Base-by-base conservation (phyloP, 1,140 invertebrate genomes). In the Drosophila truncata region DNA sequence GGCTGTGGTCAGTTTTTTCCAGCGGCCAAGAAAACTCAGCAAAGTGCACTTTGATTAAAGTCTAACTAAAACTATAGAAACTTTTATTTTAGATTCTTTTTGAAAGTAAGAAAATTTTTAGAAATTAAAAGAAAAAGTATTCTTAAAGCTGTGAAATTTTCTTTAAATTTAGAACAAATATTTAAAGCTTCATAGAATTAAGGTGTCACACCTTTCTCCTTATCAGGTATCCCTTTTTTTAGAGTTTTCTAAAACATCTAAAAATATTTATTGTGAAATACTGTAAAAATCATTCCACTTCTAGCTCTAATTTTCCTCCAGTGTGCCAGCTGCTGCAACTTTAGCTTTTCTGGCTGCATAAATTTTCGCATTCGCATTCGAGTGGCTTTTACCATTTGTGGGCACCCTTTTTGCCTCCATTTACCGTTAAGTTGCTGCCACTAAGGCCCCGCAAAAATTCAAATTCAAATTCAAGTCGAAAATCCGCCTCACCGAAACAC, bases 351-450 rank as follows among this genome's bases (percentile, higher is more conserved):
- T 37, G 35, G 70, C 55, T 47, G 85, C 85, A 90, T 90, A 90
- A 82, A 85, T 90, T 90, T 76, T 82, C 60, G 58, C 49, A 83
- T 73, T 49, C 57, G 49, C 66, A 80, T 76, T 76, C 33, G 37
- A 90, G 71, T 85, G 81, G 78, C 82, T 90, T 85, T 90, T 90
- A 82, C 85, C 84, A 85, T 90, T 88, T 90, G 82, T 62, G 85
- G 86, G 50, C 52, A 74, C 70, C 78, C 77, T 80, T 78, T 75
- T 72, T 81, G 77, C 78, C 77, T 83, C 82, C 75, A 78, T 88
- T 84, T 84, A 88, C 83, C 80, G 85, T 88, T 86, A 86, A 76
- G 74, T 79, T 86, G 76, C 83, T 61, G 74, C 57, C 74, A 78
- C 74, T 67, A 77, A 47, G 46, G 61, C 42, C 47, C 46, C 49